Evolutionary conservation across 2,113 vertebrate genomes (phyloP).

Genomic region (Malurus cyaneus): DNA sequence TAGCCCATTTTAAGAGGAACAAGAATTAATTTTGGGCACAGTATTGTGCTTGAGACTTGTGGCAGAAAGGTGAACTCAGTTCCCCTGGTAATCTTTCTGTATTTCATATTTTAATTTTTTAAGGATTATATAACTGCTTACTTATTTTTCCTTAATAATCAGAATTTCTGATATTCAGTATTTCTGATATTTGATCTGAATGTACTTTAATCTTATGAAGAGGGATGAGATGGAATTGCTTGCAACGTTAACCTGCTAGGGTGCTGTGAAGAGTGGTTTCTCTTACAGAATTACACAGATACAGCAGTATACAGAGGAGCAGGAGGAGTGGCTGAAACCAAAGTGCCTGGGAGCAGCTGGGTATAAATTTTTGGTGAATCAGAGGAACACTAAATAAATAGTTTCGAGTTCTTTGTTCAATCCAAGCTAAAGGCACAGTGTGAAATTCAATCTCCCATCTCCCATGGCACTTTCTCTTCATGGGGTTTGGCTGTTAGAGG

Average conservation of each 20-base stretch:
- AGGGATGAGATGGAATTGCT: background rate
- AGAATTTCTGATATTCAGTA: background rate
- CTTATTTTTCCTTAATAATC: background rate
- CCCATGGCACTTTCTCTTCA: background rate
- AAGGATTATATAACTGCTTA: background rate
- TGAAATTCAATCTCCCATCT: background rate
- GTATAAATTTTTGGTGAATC: background rate
- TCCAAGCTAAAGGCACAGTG: background rate
- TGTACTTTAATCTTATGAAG: background rate
- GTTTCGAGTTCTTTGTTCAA: background rate
- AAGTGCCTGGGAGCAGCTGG: background rate
- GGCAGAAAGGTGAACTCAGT: background rate
- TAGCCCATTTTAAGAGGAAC: background rate
- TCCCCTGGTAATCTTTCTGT: background rate
- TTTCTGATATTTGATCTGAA: background rate
- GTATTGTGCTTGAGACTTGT: background rate
- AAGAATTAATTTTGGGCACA: background rate
- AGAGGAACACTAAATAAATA: background rate
- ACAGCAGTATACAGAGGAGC: background rate
- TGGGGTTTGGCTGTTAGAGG: background rate
- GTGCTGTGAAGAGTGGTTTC: background rate
- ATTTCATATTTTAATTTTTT: background rate
- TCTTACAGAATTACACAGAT: constrained; percentile 5
- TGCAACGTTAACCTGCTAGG: background rate
- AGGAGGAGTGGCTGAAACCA: background rate